phyloP scores from a whole-genome alignment of 2,113 vertebrate genomes.

The Hyperopisus bebe region DNA sequence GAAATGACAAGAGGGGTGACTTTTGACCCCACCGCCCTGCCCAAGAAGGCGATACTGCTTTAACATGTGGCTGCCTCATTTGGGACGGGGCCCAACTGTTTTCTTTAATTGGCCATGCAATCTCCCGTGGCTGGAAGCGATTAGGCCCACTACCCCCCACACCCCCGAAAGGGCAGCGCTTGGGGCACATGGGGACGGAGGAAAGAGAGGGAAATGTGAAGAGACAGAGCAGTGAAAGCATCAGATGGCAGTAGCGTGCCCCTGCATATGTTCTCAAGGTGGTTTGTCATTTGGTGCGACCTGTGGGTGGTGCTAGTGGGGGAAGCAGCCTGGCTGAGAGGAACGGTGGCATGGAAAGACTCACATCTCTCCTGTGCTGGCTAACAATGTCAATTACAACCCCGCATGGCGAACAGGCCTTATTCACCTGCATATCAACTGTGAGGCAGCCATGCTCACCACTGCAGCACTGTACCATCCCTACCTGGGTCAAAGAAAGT shows the following conservation, averaged over 20 bases:
- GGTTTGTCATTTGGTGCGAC: neutral
- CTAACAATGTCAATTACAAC: neutral
- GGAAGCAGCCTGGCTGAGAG: neutral
- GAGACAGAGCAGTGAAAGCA: slow-evolving; percentile 1
- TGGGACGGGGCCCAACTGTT: slow-evolving; percentile 64
- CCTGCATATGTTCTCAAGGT: neutral
- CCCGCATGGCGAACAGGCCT: neutral
- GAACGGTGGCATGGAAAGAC: neutral
- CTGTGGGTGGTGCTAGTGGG: neutral
- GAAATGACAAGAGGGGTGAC: slow-evolving; percentile 75
- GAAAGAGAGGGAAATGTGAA: neutral
- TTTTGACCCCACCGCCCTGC: slow-evolving; percentile 49
- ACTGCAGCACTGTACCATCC: neutral
- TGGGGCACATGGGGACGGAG: slow-evolving; percentile 18
- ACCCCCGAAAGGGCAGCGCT: slow-evolving; percentile 46
- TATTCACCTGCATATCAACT: neutral
- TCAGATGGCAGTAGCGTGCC: neutral
- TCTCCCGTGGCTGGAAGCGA: slow-evolving; percentile 77
- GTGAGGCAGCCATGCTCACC: neutral
- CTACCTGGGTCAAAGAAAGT: neutral
- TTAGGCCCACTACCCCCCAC: slow-evolving; percentile 67
- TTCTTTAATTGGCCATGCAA: slow-evolving; percentile 70
- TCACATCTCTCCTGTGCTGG: neutral
- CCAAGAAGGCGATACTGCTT: slow-evolving; percentile 54
- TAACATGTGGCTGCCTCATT: slow-evolving; percentile 79